These are phyloP conservation scores for Drosophila mimica DNA, from an alignment of 2,888 invertebrate genomes.

Conservation along the genomic window DNA sequence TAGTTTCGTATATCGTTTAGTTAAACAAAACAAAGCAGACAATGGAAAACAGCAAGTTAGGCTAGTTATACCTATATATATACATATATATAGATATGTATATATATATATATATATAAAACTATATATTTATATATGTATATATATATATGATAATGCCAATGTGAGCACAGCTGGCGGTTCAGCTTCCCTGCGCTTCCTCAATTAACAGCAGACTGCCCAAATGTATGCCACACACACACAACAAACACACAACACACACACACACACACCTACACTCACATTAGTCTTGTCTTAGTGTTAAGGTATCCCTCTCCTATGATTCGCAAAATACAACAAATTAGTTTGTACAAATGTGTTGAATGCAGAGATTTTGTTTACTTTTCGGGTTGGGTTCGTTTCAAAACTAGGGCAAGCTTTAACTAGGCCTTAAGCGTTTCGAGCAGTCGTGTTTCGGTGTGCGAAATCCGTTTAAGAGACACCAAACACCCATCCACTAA, in stretches of 20 bases:
- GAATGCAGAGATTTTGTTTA: conserved; percentile 26
- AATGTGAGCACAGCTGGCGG: conserved; percentile 36
- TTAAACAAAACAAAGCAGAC: conserved; percentile 17
- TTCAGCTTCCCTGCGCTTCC: conserved; percentile 48
- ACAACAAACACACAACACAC: conserved; percentile 1
- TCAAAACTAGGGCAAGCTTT: not conserved
- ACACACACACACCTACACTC: conserved; percentile 14
- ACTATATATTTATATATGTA: conserved; percentile 8
- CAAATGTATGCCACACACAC: conserved; percentile 21
- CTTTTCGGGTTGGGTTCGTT: not conserved
- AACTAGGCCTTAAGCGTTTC: not conserved
- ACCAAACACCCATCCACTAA: not conserved
- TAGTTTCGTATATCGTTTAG: conserved; percentile 42
- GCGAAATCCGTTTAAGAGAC: not conserved
- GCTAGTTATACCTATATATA: conserved; percentile 37
- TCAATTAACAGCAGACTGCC: conserved; percentile 36
- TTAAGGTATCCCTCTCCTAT: conserved; percentile 44
- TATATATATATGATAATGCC: conserved; percentile 9
- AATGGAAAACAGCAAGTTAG: conserved; percentile 29
- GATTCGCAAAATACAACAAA: conserved; percentile 67
- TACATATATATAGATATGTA: not conserved
- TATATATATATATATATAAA: conserved; percentile 4
- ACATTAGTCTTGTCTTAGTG: conserved; percentile 57
- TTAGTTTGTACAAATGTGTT: conserved; percentile 61
- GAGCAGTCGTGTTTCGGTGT: not conserved